Conservation (phyloP, 2,113 vertebrate genomes). For the Hippocampus guttulatus region DNA sequence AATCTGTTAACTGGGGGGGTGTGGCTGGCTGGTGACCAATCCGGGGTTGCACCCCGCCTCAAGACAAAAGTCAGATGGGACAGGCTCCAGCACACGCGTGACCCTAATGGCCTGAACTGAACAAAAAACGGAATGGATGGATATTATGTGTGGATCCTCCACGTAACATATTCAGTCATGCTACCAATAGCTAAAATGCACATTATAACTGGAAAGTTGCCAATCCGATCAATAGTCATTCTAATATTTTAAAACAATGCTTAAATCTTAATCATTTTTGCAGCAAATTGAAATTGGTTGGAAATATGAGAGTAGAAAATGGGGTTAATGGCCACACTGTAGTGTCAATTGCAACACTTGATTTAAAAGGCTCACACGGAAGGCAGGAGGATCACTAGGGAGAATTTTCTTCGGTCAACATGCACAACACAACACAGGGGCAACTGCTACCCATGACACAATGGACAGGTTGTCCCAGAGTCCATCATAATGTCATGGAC, state of each 20-base stretch:
- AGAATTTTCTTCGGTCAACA: not conserved
- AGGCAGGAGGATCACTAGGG: not conserved
- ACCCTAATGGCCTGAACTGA: not conserved
- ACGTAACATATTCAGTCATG: too few species aligned
- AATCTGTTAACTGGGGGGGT: not conserved
- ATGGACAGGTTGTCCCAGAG: not conserved
- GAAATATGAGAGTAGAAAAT: not conserved
- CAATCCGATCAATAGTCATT: too few species aligned
- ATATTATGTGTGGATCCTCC: too few species aligned
- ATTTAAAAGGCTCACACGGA: not conserved
- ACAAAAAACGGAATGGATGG: not conserved
- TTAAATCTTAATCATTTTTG: too few species aligned
- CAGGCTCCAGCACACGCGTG: too few species aligned
- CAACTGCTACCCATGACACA: not conserved
- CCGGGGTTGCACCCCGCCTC: not conserved
- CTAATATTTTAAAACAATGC: too few species aligned
- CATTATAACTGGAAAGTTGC: too few species aligned
- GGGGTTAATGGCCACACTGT: not conserved
- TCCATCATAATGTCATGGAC: not conserved
- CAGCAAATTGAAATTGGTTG: too few species aligned
- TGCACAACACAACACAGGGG: not conserved
- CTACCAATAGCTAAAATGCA: too few species aligned
- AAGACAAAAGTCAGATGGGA: not conserved
- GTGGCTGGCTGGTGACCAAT: not conserved
- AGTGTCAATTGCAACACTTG: not conserved